Conservation (phyloP, 2,888 invertebrate species). For the Leptothorax acervorum region DNA sequence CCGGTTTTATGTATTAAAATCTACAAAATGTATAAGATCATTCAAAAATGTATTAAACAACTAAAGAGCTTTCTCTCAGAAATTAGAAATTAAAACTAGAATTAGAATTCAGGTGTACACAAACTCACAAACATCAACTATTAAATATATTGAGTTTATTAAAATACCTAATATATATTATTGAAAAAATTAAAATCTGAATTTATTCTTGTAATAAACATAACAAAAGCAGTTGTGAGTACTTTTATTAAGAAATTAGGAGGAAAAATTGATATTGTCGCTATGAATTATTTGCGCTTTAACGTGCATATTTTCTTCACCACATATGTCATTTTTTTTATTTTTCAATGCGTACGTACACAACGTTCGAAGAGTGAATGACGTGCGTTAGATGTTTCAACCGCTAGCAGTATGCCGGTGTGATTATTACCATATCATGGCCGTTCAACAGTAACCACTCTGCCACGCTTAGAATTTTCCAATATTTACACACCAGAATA, state of each 20-base stretch:
- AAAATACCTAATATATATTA: neutral
- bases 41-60: neutral
- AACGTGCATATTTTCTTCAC: conserved; percentile 11
- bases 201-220: neutral
- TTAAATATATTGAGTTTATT: neutral
- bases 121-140: neutral
- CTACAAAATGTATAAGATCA: neutral
- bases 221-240: neutral
- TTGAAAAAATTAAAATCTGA: neutral
- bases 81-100: neutral
- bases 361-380: conserved; percentile 55
- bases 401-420: conserved; percentile 51
- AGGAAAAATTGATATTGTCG: neutral
- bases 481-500: conserved; percentile 66
- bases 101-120: neutral
- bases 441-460: conserved; percentile 6
- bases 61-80: neutral
- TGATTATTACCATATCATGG: conserved; percentile 57
- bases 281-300: conserved; percentile 1
- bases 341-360: conserved; percentile 39
- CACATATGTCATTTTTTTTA: conserved; percentile 15
- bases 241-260: neutral
- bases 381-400: conserved; percentile 62
- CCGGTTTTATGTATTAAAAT: neutral
- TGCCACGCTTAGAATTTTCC: conserved; percentile 64